Evolutionary conservation across 2,113 vertebrate species (phyloP).

Genomic region (Channa maculata): DNA sequence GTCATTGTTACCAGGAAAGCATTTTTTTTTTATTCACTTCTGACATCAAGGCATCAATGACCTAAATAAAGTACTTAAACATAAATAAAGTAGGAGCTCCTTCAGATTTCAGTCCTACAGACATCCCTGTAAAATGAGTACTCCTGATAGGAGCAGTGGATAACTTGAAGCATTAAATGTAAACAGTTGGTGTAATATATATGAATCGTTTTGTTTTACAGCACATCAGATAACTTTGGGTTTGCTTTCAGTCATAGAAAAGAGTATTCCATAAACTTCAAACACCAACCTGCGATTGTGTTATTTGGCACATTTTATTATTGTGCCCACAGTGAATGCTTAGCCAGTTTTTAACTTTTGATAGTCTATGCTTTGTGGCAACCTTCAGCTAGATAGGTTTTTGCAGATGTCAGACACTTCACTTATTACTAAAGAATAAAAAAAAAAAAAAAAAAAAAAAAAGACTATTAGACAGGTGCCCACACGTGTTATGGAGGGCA

Average conservation of each 20-base stretch:
- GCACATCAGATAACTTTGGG: neutral
- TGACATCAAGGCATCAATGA: neutral
- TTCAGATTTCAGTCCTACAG: neutral
- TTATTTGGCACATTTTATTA: conserved; percentile 25
- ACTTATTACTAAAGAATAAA: neutral
- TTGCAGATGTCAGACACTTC: neutral
- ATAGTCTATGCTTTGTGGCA: neutral
- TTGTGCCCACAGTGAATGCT: neutral
- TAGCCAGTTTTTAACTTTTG: neutral
- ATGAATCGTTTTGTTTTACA: neutral
- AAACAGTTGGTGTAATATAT: neutral
- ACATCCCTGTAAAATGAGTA: neutral
- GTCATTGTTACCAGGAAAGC: neutral
- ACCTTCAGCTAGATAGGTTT: neutral
- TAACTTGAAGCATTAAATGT: neutral
- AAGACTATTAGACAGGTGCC: too few relatives aligned
- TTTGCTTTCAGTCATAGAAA: conserved; percentile 18
- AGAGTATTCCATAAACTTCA: conserved; percentile 20
- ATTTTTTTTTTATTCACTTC: neutral
- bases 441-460: too few relatives aligned
- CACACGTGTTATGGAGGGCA: too few relatives aligned
- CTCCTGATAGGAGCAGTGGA: neutral
- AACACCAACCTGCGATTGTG: conserved; percentile 51
- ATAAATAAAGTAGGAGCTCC: too few relatives aligned
- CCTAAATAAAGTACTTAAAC: neutral